Evolutionary conservation across 2,113 vertebrate species (phyloP).

Genomic region (Eurystomus gularis): DNA sequence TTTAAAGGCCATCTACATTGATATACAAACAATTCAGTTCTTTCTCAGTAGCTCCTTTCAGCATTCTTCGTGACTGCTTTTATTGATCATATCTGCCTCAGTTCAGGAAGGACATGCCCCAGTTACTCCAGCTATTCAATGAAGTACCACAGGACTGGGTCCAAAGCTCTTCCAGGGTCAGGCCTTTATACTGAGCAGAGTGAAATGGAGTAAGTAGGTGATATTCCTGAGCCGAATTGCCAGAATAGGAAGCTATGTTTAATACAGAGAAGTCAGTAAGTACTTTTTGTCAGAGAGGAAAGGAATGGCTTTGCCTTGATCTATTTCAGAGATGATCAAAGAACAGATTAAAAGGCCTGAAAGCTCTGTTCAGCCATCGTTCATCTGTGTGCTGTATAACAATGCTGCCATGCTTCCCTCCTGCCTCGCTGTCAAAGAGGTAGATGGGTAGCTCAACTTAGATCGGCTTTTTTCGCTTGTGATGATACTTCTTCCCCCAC

Average conservation of each 20-base stretch:
- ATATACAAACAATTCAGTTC: background rate
- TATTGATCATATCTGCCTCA: background rate
- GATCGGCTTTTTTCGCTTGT: background rate
- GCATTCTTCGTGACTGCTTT: background rate
- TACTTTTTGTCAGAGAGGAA: background rate
- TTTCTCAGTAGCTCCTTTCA: background rate
- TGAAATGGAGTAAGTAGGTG: background rate
- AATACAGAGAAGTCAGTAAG: background rate
- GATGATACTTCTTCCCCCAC: background rate
- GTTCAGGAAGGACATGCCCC: background rate
- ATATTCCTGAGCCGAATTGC: background rate
- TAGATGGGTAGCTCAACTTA: background rate
- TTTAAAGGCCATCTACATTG: background rate
- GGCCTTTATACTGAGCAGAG: background rate
- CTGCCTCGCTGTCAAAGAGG: background rate
- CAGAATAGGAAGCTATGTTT: background rate
- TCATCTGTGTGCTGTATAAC: background rate
- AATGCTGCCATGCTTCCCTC: background rate
- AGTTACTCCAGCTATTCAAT: background rate
- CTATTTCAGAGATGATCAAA: conserved; percentile 42
- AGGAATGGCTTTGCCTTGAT: conserved; percentile 29
- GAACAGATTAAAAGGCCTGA: background rate
- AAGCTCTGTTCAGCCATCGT: background rate
- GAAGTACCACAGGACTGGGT: background rate
- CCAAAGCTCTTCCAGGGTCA: background rate